Conservation (phyloP, 2,797 vertebrate genomes). For the Cheirogaleus major region DNA sequence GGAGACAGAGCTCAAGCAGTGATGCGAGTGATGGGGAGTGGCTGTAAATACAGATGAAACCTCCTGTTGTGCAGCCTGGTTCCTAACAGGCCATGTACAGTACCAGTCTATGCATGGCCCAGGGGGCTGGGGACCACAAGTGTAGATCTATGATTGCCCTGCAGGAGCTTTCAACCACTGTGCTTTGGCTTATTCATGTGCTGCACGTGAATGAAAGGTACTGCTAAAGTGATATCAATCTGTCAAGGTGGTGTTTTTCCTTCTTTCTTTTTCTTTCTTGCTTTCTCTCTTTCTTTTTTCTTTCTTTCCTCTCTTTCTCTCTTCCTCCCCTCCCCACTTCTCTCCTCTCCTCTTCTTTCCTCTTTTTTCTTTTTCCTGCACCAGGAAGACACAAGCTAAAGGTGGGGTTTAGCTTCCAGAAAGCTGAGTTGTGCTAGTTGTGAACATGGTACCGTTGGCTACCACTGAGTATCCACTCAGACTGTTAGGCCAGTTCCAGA, state of each 20-base stretch:
- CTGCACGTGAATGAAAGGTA: rapidly evolving
- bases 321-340: not conserved
- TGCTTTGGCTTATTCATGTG: not conserved
- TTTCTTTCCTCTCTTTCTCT: too few species aligned
- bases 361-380: too few species aligned
- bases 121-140: too few species aligned
- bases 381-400: not conserved
- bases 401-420: not conserved
- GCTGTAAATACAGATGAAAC: too few species aligned
- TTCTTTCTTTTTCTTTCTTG: rapidly evolving
- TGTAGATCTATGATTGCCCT: not conserved
- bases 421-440: rapidly evolving
- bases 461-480: not conserved
- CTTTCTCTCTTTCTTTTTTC: not conserved
- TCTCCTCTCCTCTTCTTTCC: not conserved
- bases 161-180: not conserved
- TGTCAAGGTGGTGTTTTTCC: not conserved
- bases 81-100: too few species aligned
- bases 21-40: too few species aligned
- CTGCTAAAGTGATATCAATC: not conserved
- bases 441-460: not conserved
- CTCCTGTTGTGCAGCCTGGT: too few species aligned
- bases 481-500: not conserved
- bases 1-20: too few species aligned
- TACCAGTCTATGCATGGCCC: too few species aligned